A percentile compares a stretch with the other conserved stretches of the same genome.
Evolutionary conservation across 2,113 vertebrate species (phyloP).

Genomic region (Nothobranchius kuhntae): DNA sequence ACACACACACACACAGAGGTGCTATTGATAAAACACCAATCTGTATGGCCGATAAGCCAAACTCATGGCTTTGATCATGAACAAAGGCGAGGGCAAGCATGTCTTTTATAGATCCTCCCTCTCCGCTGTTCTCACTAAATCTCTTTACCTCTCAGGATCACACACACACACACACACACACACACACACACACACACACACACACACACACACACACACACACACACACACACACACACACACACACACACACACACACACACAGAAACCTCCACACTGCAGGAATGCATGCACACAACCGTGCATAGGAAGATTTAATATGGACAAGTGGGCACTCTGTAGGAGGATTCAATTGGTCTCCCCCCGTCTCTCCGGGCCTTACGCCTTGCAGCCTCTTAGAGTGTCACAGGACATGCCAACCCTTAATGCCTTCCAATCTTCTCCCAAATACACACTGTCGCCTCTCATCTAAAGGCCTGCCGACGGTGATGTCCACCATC

Average conservation of each 20-base stretch:
- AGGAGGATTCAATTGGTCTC: slow-evolving; percentile 71
- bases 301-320: slow-evolving; percentile 54
- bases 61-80: slow-evolving; percentile 49
- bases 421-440: slow-evolving; percentile 77
- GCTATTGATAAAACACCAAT: slow-evolving; percentile 52
- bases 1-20: background rate
- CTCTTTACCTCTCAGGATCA: slow-evolving; percentile 55
- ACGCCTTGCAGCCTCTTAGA: slow-evolving; percentile 49
- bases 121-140: slow-evolving; percentile 62
- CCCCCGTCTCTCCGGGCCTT: slow-evolving; percentile 40
- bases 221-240: slow-evolving; percentile 23
- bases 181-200: slow-evolving; percentile 19
- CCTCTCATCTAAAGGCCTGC: slow-evolving; percentile 72
- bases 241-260: slow-evolving; percentile 30
- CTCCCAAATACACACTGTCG: slow-evolving; percentile 75
- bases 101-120: slow-evolving; percentile 55
- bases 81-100: slow-evolving; percentile 62
- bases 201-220: slow-evolving; percentile 37
- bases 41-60: slow-evolving; percentile 61
- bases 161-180: slow-evolving; percentile 28
- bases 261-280: slow-evolving; percentile 14
- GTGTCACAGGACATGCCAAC: slow-evolving; percentile 72
- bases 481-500: slow-evolving; percentile 65
- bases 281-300: slow-evolving; percentile 49
- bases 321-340: slow-evolving; percentile 65